Evolutionary conservation across 1,140 invertebrate species (phyloP).

Genomic region (Planococcus citri): DNA sequence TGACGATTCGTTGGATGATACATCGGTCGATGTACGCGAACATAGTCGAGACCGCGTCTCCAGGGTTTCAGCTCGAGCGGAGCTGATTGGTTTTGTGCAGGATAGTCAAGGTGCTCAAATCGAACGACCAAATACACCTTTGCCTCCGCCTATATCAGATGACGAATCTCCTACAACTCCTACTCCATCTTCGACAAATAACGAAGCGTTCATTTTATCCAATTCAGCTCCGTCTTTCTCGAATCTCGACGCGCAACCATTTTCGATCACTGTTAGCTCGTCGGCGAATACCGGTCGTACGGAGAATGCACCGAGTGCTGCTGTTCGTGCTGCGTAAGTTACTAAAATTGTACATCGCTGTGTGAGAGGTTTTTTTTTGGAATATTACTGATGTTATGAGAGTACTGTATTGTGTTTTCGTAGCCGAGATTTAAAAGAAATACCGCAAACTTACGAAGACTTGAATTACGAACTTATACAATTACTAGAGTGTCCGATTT

Average conservation of each 20-base stretch:
- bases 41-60: neutral
- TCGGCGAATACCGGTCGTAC: too few species aligned
- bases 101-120: neutral
- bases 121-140: neutral
- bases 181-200: neutral
- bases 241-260: too few species aligned
- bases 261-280: too few species aligned
- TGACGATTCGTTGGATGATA: neutral
- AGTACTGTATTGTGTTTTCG: too few species aligned
- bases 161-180: neutral
- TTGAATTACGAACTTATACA: slow-evolving; percentile 26
- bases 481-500: slow-evolving; percentile 31
- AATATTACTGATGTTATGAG: too few species aligned
- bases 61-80: neutral
- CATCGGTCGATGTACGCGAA: neutral
- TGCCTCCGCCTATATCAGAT: neutral
- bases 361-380: too few species aligned
- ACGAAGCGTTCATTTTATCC: neutral
- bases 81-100: neutral
- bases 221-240: neutral
- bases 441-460: slow-evolving; percentile 23
- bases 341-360: too few species aligned
- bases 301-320: neutral
- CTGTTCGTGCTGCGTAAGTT: neutral
- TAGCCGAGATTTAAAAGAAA: slow-evolving; percentile 5